Conservation (phyloP, 1,140 invertebrate species). For the Uloborus diversus region DNA sequence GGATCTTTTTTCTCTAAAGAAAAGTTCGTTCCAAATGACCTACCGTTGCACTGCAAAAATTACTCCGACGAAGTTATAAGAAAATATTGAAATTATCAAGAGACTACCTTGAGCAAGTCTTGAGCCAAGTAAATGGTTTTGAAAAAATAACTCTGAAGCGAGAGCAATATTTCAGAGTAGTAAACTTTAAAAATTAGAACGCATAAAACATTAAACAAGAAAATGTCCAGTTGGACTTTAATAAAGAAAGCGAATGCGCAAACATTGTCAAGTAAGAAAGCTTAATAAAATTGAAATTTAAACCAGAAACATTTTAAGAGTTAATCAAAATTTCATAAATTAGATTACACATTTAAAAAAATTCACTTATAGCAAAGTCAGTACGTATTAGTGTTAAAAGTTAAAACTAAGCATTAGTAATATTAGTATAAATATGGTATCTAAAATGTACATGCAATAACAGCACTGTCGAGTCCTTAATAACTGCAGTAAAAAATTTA, state of each 20-base stretch:
- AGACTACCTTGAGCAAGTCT: too few relatives aligned
- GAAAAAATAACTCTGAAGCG: neutral
- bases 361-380: neutral
- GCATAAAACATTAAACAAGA: neutral
- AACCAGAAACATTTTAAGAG: neutral
- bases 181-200: neutral
- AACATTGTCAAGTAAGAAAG: neutral
- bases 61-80: too few relatives aligned
- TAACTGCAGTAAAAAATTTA: slow-evolving; percentile 26
- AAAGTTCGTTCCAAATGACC: too few relatives aligned
- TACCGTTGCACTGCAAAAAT: too few relatives aligned
- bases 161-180: neutral
- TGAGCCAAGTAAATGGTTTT: neutral
- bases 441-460: slow-evolving; percentile 31
- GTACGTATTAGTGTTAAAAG: neutral
- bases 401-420: neutral
- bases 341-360: neutral
- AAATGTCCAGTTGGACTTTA: neutral
- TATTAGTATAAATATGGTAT: neutral
- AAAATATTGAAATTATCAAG: too few relatives aligned
- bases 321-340: neutral
- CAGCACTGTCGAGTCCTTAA: slow-evolving; percentile 20
- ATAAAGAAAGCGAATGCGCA: neutral
- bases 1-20: too few relatives aligned
- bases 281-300: neutral